Base-by-base conservation (phyloP, 2,797 vertebrate genomes). In the Etheostoma nigrum region DNA sequence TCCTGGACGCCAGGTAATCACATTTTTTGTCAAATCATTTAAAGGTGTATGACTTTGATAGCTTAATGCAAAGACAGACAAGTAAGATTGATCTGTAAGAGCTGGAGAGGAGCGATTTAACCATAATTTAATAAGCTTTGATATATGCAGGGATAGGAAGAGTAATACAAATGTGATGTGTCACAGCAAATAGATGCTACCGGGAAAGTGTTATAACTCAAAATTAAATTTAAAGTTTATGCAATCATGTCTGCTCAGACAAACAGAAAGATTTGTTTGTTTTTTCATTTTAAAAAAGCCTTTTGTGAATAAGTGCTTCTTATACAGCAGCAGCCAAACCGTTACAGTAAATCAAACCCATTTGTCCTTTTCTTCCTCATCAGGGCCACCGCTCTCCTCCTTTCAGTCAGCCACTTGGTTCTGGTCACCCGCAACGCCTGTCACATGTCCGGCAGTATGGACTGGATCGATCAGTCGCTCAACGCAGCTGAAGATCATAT, bases 401-500 rank as follows among this genome's bases (percentile, higher is more conserved):
- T 99, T 1, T 99, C 98, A 0, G 98, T 99, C 86, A 98, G 97
- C 87, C 98, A 99, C 84, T 92, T 99, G 89, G 98, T 98, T 72
- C 93, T 99, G 94, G 97, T 99, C 90, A 98, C 98, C 16, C 96
- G 97, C 79, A 97, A 97, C 12, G 97, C 97, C 81, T 99, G 97
- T 84, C 97, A 97, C 91, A 96, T 97, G 90, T 95, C 96, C 0
- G 96, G 96, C 33, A 96, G 96, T 44, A 93, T 97, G 88, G 97
- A 97, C 91, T 99, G 98, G 98, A 97, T 99, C 0, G 97, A 99
- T 89, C 96, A 97, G 84, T 99, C 98, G 0, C 94, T 99, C 69
- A 95, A 97, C 0, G 96, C 96, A 0, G 98, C 98, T 0, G 98
- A 99, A 76, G 97, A 97, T 89, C 98, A 99, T 94, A 95, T 99